These are phyloP conservation scores for Alauda arvensis DNA, from an alignment of 2,797 vertebrate species.

Conservation along the genomic window DNA sequence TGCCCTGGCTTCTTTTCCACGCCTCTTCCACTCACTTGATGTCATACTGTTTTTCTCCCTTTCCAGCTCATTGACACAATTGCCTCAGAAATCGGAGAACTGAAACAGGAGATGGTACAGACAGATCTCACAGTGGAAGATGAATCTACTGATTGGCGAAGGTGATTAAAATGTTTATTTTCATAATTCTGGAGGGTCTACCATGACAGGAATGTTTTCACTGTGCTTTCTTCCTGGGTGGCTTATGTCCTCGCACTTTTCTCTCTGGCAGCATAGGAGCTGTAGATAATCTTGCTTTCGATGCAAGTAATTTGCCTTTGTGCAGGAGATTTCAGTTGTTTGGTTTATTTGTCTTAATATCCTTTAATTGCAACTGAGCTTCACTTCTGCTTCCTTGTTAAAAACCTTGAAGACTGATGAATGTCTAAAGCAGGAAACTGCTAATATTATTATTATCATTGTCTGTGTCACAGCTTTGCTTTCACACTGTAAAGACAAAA, in stretches of 20 bases:
- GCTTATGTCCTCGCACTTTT: background rate
- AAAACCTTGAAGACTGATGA: background rate
- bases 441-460: background rate
- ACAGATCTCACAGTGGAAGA: constrained; percentile 71
- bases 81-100: constrained; percentile 87
- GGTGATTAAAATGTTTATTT: constrained; percentile 70
- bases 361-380: constrained; percentile 40
- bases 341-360: background rate
- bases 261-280: background rate
- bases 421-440: background rate
- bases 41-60: constrained; percentile 68
- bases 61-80: constrained; percentile 91
- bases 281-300: background rate
- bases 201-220: background rate
- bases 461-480: background rate
- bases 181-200: background rate
- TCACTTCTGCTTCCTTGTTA: constrained; percentile 23
- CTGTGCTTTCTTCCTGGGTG: background rate
- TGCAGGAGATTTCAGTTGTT: background rate
- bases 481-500: background rate
- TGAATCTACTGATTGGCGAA: constrained; percentile 69
- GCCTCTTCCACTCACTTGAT: constrained; percentile 69
- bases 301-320: background rate
- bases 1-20: constrained; percentile 39
- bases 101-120: constrained; percentile 92